These are phyloP conservation scores for Conus betulinus DNA, from an alignment of 1,140 invertebrate genomes.

Conservation along the genomic window DNA sequence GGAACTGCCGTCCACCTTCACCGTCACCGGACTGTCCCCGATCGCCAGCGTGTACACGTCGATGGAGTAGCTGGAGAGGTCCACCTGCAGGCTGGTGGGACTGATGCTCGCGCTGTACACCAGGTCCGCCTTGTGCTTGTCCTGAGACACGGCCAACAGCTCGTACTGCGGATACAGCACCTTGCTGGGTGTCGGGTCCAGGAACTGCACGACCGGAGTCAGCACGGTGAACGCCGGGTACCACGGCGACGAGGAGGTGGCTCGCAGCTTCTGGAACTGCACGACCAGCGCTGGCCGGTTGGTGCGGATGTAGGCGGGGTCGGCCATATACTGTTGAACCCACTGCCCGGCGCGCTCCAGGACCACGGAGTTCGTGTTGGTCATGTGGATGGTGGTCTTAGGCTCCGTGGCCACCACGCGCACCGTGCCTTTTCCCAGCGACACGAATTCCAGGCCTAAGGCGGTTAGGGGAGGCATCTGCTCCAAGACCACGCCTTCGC, in stretches of 20 bases:
- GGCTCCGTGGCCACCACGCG: conserved; percentile 26
- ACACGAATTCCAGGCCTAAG: conserved; percentile 7
- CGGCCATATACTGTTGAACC: neutral
- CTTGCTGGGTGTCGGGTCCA: too few species aligned
- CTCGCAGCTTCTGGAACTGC: neutral
- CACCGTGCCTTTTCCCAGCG: neutral
- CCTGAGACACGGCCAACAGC: neutral
- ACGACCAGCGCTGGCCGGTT: conserved; percentile 1
- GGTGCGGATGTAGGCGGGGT: neutral
- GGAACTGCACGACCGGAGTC: neutral
- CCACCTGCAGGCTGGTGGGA: neutral
- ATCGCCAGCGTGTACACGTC: neutral
- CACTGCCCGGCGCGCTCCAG: neutral
- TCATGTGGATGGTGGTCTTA: neutral
- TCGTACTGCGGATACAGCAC: neutral
- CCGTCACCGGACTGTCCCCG: neutral
- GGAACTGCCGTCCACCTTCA: neutral
- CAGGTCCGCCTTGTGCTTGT: neutral
- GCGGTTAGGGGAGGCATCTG: conserved; percentile 3
- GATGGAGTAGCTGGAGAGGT: too few species aligned
- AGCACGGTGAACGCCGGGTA: neutral
- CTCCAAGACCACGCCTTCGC: neutral
- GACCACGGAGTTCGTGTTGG: neutral
- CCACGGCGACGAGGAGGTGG: too few species aligned
- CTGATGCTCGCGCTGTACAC: neutral